Conservation (phyloP, 2,797 vertebrate genomes). For the Thamnophis elegans region DNA sequence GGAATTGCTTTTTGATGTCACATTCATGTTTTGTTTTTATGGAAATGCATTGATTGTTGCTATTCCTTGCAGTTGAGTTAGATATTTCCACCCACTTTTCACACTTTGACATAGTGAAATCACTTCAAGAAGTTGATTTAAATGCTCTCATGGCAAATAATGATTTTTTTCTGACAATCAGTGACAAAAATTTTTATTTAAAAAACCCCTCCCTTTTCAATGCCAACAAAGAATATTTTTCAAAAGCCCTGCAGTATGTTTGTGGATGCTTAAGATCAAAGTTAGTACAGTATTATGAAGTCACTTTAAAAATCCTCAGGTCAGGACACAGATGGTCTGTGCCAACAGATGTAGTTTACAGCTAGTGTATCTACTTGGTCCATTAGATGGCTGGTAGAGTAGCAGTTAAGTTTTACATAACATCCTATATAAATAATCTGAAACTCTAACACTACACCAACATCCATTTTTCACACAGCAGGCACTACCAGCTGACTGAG, state of each 20-base stretch:
- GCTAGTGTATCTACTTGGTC: slow-evolving; percentile 80
- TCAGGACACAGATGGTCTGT: slow-evolving; percentile 57
- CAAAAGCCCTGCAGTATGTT: slow-evolving; percentile 51
- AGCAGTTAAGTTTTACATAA: slow-evolving; percentile 80
- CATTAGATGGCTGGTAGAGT: slow-evolving; percentile 75
- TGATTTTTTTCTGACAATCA: slow-evolving; percentile 57
- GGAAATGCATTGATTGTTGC: not conserved
- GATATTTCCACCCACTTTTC: not conserved
- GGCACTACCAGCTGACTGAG: slow-evolving; percentile 78
- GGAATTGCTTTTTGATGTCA: not conserved
- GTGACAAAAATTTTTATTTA: slow-evolving; percentile 64
- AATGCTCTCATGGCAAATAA: slow-evolving; percentile 39
- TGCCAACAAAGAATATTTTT: slow-evolving; percentile 63
- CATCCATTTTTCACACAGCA: slow-evolving; percentile 68
- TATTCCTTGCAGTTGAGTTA: not conserved
- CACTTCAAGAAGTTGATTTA: rapidly evolving
- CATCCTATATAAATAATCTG: slow-evolving; percentile 84
- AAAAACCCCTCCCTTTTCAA: slow-evolving; percentile 64
- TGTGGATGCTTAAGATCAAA: slow-evolving; percentile 58
- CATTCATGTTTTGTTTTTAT: not conserved
- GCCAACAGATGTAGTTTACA: slow-evolving; percentile 68
- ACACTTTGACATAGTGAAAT: not conserved
- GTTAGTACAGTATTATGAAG: slow-evolving; percentile 51
- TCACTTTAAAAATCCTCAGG: slow-evolving; percentile 46
- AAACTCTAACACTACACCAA: slow-evolving; percentile 82